A percentile compares a stretch with the other conserved stretches of the same genome.
Evolutionary conservation across 2,113 vertebrate species (phyloP).

Genomic region (Poeciliopsis prolifica): DNA sequence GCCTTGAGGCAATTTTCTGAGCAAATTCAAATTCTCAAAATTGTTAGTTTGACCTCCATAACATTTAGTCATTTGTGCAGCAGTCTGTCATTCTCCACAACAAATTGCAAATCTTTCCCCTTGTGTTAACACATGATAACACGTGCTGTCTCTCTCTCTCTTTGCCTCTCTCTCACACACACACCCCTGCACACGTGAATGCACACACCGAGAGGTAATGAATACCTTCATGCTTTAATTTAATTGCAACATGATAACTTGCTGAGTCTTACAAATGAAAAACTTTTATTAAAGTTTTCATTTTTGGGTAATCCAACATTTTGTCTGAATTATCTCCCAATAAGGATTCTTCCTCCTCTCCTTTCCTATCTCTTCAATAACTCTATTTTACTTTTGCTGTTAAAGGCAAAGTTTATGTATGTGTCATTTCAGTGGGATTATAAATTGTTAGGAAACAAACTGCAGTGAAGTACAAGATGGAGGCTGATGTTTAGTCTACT

Average conservation of each 20-base stretch:
- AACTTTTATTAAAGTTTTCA: neutral
- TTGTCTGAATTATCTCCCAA: neutral
- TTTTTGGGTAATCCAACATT: neutral
- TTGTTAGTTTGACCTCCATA: too few relatives aligned
- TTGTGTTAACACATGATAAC: too few relatives aligned
- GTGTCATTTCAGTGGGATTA: conserved; percentile 26
- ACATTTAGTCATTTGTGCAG: too few relatives aligned
- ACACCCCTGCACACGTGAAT: neutral
- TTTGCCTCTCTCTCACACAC: neutral
- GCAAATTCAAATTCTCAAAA: too few relatives aligned
- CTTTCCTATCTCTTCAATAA: conserved; percentile 8
- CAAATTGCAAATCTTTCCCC: too few relatives aligned
- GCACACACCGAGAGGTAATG: neutral
- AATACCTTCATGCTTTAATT: too few relatives aligned
- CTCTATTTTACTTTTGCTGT: conserved; percentile 21
- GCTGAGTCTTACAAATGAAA: too few relatives aligned
- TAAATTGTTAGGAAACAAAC: conserved; percentile 35
- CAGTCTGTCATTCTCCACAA: too few relatives aligned
- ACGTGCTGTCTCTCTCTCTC: too few relatives aligned
- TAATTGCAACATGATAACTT: too few relatives aligned
- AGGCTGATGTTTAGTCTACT: conserved; percentile 57
- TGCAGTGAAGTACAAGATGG: conserved; percentile 37
- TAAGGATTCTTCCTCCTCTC: neutral
- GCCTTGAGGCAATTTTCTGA: too few relatives aligned
- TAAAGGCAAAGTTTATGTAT: conserved; percentile 35